Percentiles rank a stretch among this genome's conserved stretches.
Evolutionary conservation across 2,888 invertebrate species (phyloP).

Genomic region (Mythimna ferrago): DNA sequence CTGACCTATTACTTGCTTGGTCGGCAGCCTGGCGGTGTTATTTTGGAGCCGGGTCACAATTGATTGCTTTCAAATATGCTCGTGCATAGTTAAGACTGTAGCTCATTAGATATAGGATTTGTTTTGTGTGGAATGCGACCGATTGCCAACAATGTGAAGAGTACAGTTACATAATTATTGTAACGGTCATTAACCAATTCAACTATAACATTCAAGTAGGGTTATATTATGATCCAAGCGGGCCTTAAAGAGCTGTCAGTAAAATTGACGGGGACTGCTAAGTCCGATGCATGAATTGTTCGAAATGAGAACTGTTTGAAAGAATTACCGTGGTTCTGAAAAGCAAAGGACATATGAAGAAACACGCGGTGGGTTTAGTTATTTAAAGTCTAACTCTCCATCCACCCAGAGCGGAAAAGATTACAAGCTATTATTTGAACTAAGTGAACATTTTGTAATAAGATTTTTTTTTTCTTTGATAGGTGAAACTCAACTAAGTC

Average conservation of each 20-base stretch:
- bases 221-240: neutral
- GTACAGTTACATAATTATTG: neutral
- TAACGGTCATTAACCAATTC: neutral
- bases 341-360: too few species aligned
- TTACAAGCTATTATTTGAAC: neutral
- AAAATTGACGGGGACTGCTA: too few species aligned
- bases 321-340: too few species aligned
- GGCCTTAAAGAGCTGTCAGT: too few species aligned
- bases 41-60: slow-evolving; percentile 57
- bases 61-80: slow-evolving; percentile 57
- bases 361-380: too few species aligned
- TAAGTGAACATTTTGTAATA: neutral
- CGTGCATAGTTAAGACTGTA: slow-evolving; percentile 43
- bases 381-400: too few species aligned
- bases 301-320: too few species aligned
- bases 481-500: slow-evolving; percentile 94
- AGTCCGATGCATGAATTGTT: too few species aligned
- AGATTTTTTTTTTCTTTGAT: slow-evolving; percentile 57
- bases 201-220: neutral
- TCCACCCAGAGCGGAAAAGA: too few species aligned
- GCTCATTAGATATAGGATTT: slow-evolving; percentile 30
- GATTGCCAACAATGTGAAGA: neutral
- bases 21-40: slow-evolving; percentile 47
- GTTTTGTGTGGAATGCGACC: slow-evolving; percentile 14
- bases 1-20: slow-evolving; percentile 64